Conservation (phyloP, 2,113 vertebrate species). For the Gallinago paraguaiae region DNA sequence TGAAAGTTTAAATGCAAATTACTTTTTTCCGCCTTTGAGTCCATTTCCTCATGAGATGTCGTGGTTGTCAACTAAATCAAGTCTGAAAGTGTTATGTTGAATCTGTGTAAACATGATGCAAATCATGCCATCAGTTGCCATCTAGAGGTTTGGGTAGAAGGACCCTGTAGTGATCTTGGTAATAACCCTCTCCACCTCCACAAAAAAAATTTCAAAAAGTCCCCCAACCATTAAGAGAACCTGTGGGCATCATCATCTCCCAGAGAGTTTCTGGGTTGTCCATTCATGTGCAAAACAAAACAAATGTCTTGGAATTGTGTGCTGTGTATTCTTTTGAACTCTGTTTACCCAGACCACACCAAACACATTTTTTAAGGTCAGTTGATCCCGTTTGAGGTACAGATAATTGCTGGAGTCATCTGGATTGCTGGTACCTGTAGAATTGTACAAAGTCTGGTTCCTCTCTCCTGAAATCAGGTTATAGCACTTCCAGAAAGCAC, state of each 20-base stretch:
- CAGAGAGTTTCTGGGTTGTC: background rate
- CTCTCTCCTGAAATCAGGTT: background rate
- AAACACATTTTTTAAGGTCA: background rate
- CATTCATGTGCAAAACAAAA: background rate
- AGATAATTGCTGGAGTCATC: background rate
- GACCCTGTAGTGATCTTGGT: background rate
- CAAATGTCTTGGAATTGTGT: background rate
- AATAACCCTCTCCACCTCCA: background rate
- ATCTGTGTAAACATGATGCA: background rate
- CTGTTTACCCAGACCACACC: background rate
- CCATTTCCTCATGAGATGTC: background rate
- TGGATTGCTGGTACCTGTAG: background rate
- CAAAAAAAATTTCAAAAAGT: background rate
- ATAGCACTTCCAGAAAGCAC: background rate
- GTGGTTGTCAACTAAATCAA: fast-evolving
- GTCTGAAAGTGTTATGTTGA: background rate
- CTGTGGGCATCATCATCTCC: background rate
- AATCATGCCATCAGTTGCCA: background rate
- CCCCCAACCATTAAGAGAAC: too few relatives aligned
- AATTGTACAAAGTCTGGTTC: background rate
- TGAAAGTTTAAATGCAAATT: background rate
- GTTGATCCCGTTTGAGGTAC: background rate
- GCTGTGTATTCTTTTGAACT: background rate
- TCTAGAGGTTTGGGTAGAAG: background rate
- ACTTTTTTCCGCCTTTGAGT: background rate